These are phyloP conservation scores for Athetis lepigone DNA, from an alignment of 2,888 invertebrate genomes.

Conservation along the genomic window DNA sequence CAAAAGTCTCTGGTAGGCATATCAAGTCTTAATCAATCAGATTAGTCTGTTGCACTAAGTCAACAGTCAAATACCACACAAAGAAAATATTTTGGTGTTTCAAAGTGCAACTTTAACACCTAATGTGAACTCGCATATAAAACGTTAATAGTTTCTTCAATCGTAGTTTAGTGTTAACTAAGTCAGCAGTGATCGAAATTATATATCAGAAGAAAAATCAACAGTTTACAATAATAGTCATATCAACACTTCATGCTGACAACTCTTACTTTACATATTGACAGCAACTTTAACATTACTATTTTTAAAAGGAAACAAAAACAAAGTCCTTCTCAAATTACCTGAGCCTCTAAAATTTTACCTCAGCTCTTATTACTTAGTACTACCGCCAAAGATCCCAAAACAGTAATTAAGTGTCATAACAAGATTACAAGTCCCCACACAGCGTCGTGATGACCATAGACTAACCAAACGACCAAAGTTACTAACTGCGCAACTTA, in stretches of 20 bases:
- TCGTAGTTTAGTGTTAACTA: no score
- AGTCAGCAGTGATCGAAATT: no score
- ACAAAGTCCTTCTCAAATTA: not conserved
- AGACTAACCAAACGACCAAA: conserved; percentile 71
- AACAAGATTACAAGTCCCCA: conserved; percentile 63
- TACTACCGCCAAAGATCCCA: conserved; percentile 51
- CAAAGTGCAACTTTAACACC: no score
- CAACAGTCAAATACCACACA: no score
- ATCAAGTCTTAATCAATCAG: no score
- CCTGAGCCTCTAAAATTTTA: conserved; percentile 22
- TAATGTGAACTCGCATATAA: no score
- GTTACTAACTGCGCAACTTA: conserved; percentile 72
- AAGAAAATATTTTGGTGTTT: no score
- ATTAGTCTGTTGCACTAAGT: no score
- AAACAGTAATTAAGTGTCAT: conserved; percentile 63
- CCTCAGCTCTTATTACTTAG: conserved; percentile 27
- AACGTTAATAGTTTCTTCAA: no score
- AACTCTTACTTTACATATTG: not conserved
- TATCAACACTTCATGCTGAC: not conserved
- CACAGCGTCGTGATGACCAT: conserved; percentile 67
- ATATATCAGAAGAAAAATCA: no score
- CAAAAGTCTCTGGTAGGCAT: no score
- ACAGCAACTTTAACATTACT: not conserved
- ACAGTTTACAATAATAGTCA: not conserved
- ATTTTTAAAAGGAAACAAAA: not conserved